Percentiles rank a stretch among this genome's conserved stretches.
These are phyloP conservation scores for Darevskia mixta DNA, from an alignment of 2,797 vertebrate genomes.

Conservation along the genomic window DNA sequence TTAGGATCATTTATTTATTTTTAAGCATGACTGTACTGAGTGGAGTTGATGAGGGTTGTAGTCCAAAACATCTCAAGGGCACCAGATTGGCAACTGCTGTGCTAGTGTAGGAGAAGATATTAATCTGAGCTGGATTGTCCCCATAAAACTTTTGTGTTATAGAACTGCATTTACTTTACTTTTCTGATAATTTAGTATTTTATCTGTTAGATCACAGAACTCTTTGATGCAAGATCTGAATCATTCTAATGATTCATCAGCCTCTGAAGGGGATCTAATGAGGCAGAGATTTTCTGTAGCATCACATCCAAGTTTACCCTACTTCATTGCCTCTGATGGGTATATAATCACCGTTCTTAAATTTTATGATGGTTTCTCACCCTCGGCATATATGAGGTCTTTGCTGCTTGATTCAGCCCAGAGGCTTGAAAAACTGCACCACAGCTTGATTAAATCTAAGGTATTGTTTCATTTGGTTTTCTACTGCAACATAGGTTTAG, in stretches of 20 bases:
- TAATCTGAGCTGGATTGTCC: not conserved
- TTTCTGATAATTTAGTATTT: constrained; percentile 58
- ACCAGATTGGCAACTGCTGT: rapidly evolving
- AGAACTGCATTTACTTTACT: not conserved
- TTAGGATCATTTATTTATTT: constrained; percentile 21
- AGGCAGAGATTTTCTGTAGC: constrained; percentile 93
- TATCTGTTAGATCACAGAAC: constrained; percentile 80
- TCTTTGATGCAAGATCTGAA: constrained; percentile 78
- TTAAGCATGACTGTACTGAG: not conserved
- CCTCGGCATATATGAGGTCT: constrained; percentile 80
- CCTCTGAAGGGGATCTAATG: constrained; percentile 85
- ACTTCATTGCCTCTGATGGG: constrained; percentile 93
- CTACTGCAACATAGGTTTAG: not conserved
- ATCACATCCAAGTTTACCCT: constrained; percentile 88
- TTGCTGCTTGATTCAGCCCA: constrained; percentile 85
- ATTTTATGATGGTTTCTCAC: constrained; percentile 78
- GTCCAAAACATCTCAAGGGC: not conserved
- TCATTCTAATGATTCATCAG: constrained; percentile 84
- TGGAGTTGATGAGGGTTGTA: not conserved
- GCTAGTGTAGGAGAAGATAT: not conserved
- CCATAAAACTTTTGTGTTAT: not conserved
- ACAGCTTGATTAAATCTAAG: constrained; percentile 77
- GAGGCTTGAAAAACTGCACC: constrained; percentile 82
- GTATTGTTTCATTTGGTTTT: constrained; percentile 68
- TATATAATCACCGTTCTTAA: constrained; percentile 92